Evolutionary conservation across 2,113 vertebrate species (phyloP).

Genomic region (Phodopus roborovskii): DNA sequence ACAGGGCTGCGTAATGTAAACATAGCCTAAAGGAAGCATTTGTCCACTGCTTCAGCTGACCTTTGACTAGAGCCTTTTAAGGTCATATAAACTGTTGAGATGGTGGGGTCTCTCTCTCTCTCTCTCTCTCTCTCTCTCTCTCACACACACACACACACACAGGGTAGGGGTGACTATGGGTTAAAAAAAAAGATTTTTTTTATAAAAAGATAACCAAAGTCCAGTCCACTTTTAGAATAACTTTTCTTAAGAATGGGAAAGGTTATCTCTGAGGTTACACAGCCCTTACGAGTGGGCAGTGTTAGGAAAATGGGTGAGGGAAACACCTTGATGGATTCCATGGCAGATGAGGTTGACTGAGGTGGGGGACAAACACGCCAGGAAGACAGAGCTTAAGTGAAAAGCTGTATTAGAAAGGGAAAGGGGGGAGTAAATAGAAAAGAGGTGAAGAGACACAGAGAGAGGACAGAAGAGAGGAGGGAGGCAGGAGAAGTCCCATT

Average conservation of each 20-base stretch:
- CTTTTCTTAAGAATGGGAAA: background rate
- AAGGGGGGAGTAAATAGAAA: too few species aligned
- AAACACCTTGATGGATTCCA: too few species aligned
- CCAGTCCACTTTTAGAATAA: conserved; percentile 31
- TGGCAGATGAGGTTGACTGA: too few species aligned
- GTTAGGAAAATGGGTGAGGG: too few species aligned
- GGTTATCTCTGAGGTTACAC: background rate
- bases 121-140: too few species aligned
- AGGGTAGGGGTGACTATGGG: background rate
- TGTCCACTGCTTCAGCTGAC: conserved; percentile 52
- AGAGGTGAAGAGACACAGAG: too few species aligned
- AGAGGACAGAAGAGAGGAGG: too few species aligned
- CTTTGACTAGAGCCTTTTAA: conserved; percentile 60
- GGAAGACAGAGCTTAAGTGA: too few species aligned
- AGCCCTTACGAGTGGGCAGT: background rate
- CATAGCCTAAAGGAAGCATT: conserved; percentile 15
- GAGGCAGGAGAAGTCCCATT: too few species aligned
- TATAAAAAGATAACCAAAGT: background rate
- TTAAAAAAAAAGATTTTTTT: background rate
- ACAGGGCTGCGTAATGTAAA: background rate
- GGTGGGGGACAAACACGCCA: too few species aligned
- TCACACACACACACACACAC: background rate
- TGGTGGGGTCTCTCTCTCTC: background rate
- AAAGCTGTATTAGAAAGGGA: too few species aligned
- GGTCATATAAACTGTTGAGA: background rate